A percentile compares a stretch with the other conserved stretches of the same genome.
These are phyloP conservation scores for Saccostrea cuccullata DNA, from an alignment of 1,140 invertebrate species.

Conservation along the genomic window DNA sequence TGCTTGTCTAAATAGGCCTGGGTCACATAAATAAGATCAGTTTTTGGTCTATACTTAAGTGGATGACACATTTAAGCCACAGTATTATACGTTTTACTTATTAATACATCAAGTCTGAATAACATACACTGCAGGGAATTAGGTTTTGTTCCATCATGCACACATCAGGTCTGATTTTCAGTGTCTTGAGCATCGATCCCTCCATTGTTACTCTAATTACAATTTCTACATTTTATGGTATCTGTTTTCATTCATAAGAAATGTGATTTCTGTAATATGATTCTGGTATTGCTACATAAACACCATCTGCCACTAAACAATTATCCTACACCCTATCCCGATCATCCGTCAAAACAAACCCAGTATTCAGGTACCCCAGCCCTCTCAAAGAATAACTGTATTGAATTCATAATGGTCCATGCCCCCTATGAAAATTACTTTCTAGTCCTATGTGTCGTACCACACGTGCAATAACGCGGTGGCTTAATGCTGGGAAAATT, in stretches of 20 bases:
- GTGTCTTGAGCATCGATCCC: no score
- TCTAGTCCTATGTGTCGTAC: neutral
- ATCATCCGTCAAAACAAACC: neutral
- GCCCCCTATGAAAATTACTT: neutral
- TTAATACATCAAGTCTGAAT: no score
- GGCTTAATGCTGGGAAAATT: constrained; percentile 5
- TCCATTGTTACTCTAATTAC: no score
- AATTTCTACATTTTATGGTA: no score
- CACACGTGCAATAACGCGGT: constrained; percentile 5
- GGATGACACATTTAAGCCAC: no score
- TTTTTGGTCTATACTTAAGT: neutral
- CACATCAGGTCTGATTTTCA: no score
- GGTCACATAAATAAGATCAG: neutral
- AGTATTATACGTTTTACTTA: no score
- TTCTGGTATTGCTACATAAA: neutral
- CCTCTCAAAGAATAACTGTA: neutral
- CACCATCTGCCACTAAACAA: neutral
- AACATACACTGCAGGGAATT: no score
- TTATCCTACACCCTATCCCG: neutral
- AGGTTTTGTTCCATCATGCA: no score
- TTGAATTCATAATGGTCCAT: neutral
- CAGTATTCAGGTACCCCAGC: neutral
- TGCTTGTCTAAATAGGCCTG: neutral
- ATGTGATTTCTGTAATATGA: no score
- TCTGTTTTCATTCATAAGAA: no score